Conservation (phyloP, 2,888 invertebrate genomes). For the Amiota communis region DNA sequence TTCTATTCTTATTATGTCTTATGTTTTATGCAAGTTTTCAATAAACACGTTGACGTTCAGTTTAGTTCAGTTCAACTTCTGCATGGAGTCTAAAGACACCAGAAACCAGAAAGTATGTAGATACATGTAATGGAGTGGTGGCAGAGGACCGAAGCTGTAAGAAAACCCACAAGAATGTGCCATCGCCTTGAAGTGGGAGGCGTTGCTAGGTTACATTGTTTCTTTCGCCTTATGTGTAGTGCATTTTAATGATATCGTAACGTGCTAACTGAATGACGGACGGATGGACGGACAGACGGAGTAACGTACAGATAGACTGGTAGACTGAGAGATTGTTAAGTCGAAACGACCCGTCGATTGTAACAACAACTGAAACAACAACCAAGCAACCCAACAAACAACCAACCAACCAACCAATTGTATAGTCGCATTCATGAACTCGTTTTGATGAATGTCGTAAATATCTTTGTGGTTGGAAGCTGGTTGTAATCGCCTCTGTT, state of each 20-base stretch:
- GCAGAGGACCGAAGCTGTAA: neutral
- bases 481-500: slow-evolving; percentile 17
- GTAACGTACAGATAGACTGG: neutral
- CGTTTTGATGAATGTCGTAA: neutral
- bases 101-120: neutral
- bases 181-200: slow-evolving; percentile 25
- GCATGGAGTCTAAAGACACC: neutral
- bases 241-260: slow-evolving; percentile 24
- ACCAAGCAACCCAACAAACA: too few relatives aligned
- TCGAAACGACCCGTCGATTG: neutral
- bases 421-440: slow-evolving; percentile 16
- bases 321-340: too few relatives aligned
- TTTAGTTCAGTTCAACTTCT: slow-evolving; percentile 3
- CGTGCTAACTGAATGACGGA: neutral
- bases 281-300: neutral
- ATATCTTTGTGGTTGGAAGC: slow-evolving; percentile 18
- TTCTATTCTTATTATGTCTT: too few relatives aligned
- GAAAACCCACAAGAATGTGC: slow-evolving; percentile 17
- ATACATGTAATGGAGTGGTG: neutral
- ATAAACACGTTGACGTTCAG: slow-evolving; percentile 8
- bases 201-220: slow-evolving; percentile 22
- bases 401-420: slow-evolving; percentile 16
- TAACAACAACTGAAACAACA: slow-evolving; percentile 4
- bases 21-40: slow-evolving; percentile 17
- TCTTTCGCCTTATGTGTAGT: slow-evolving; percentile 1